phyloP scores from a whole-genome alignment of 2,888 invertebrate species.

The Ophioninae sp. region DNA sequence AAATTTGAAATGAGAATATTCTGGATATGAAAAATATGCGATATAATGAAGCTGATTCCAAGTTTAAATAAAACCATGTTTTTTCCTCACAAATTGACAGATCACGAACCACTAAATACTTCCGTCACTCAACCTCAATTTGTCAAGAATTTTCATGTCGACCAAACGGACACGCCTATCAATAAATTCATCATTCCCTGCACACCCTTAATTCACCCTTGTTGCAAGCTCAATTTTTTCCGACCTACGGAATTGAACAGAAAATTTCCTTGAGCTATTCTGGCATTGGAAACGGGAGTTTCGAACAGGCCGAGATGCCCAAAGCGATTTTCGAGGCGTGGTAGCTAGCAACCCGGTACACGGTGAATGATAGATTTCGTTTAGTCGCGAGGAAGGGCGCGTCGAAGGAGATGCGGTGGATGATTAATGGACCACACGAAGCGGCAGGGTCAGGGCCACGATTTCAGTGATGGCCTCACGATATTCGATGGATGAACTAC shows the following conservation, averaged over 20 bases:
- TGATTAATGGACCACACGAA: conserved; percentile 52
- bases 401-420: conserved; percentile 45
- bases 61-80: no score
- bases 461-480: conserved; percentile 55
- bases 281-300: background rate
- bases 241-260: conserved; percentile 8
- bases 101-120: no score
- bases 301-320: conserved; percentile 31
- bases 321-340: conserved; percentile 48
- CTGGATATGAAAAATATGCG: no score
- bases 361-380: conserved; percentile 59
- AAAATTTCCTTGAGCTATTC: background rate
- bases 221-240: background rate
- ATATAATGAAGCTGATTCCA: no score
- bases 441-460: conserved; percentile 63
- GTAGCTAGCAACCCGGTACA: background rate
- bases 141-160: no score
- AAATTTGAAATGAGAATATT: no score
- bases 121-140: no score
- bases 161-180: no score
- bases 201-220: no score
- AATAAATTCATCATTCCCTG: no score
- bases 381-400: conserved; percentile 50
- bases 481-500: conserved; percentile 61
- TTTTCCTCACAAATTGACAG: no score